Evolutionary conservation across 2,113 vertebrate genomes (phyloP).

Genomic region (Progne subis): DNA sequence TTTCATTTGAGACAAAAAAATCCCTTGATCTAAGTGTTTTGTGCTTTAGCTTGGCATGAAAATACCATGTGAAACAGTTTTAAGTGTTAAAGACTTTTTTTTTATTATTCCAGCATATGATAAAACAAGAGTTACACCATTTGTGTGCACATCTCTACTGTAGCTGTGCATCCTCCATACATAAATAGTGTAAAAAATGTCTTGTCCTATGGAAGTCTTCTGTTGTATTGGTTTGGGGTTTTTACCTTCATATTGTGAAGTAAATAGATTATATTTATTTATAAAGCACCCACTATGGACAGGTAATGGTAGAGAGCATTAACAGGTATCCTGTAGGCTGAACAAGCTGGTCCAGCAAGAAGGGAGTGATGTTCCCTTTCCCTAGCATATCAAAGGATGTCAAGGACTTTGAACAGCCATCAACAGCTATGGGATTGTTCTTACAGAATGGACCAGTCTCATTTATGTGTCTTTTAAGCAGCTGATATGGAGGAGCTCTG

Average conservation of each 20-base stretch:
- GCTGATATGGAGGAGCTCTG: not conserved
- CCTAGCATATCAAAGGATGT: too few relatives aligned
- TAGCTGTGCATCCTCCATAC: not conserved
- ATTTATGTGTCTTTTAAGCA: not conserved
- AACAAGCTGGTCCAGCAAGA: not conserved
- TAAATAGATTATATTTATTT: not conserved
- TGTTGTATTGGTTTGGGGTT: accelerated
- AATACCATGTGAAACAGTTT: not conserved
- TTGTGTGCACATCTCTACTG: not conserved
- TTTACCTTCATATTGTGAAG: not conserved
- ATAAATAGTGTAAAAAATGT: not conserved
- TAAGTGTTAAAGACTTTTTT: not conserved
- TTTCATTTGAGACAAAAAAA: not conserved
- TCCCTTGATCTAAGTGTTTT: not conserved
- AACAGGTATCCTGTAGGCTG: too few relatives aligned
- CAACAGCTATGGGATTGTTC: not conserved
- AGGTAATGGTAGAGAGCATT: not conserved
- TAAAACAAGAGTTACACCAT: not conserved
- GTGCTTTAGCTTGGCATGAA: not conserved
- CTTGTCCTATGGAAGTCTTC: not conserved
- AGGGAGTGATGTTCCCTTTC: not conserved
- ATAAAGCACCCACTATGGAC: not conserved
- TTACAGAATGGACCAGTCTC: not conserved
- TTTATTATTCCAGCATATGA: not conserved
- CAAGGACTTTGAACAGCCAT: not conserved